Evolutionary conservation across 2,113 vertebrate species (phyloP).

Genomic region (Jacana jacana): DNA sequence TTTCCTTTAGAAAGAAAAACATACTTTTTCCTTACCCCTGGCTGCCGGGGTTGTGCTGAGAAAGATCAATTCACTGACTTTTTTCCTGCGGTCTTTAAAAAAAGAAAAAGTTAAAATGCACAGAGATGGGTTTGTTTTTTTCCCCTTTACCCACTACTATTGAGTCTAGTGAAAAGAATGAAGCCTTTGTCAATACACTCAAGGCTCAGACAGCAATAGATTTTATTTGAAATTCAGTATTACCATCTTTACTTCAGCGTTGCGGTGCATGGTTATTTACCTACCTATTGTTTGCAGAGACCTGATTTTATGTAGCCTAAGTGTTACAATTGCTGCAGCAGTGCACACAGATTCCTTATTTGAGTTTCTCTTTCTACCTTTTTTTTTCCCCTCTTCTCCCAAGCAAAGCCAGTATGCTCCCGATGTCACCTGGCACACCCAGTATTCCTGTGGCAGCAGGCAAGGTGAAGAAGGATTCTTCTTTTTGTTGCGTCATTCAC

Average conservation of each 20-base stretch:
- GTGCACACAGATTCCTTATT: background rate
- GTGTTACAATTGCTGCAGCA: background rate
- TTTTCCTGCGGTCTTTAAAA: background rate
- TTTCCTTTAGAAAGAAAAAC: background rate
- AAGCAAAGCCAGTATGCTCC: background rate
- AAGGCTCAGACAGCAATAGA: background rate
- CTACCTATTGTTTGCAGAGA: background rate
- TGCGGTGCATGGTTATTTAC: background rate
- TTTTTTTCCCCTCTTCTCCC: background rate
- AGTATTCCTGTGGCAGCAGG: background rate
- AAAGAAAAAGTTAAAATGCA: background rate
- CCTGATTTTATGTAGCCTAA: background rate
- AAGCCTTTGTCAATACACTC: background rate
- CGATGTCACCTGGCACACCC: background rate
- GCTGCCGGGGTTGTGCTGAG: background rate
- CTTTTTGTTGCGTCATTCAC: background rate
- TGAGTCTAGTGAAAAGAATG: background rate
- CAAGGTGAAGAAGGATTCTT: background rate
- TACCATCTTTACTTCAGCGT: background rate
- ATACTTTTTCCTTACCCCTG: background rate
- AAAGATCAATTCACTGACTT: background rate
- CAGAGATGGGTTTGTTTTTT: rapidly evolving
- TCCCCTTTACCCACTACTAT: background rate
- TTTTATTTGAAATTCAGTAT: background rate
- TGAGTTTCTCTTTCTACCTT: background rate